Percentiles rank a stretch among this genome's conserved stretches.
Evolutionary conservation across 1,140 invertebrate genomes (phyloP).

Genomic region (Nixonia krombeini): DNA sequence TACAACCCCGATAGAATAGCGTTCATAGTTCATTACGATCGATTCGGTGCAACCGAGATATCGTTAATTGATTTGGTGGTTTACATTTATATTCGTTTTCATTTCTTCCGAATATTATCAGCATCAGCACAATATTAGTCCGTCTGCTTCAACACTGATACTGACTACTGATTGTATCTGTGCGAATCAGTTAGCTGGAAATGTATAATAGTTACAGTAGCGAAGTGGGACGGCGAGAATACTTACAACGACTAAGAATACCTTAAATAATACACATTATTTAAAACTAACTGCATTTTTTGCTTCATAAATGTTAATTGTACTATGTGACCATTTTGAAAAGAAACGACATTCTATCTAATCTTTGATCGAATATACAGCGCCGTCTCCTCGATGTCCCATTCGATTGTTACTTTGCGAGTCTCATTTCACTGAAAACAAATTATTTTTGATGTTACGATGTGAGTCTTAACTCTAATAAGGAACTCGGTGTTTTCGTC

Average conservation of each 20-base stretch:
- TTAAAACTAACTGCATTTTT: not conserved
- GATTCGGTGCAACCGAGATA: not conserved
- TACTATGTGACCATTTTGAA: too few species aligned
- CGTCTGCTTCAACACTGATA: constrained; percentile 1
- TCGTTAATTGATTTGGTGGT: not conserved
- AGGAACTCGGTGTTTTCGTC: not conserved
- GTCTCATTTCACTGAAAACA: not conserved
- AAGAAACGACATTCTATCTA: too few species aligned
- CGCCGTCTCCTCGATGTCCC: too few species aligned
- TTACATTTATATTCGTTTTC: not conserved
- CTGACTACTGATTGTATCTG: constrained; percentile 6
- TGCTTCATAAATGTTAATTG: too few species aligned
- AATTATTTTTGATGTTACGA: not conserved
- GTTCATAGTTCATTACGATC: not conserved
- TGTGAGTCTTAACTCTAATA: not conserved
- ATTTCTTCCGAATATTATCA: not conserved
- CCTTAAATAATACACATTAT: not conserved
- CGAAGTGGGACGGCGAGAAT: too few species aligned
- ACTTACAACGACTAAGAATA: not conserved
- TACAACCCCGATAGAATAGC: not conserved
- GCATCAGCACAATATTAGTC: not conserved
- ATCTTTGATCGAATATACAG: too few species aligned
- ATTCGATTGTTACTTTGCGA: not conserved
- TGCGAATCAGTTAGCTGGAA: not conserved
- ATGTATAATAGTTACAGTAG: not conserved